A percentile compares a stretch with the other conserved stretches of the same genome.
These are phyloP conservation scores for Campaea margaritaria DNA, from an alignment of 2,888 invertebrate species.

Conservation along the genomic window DNA sequence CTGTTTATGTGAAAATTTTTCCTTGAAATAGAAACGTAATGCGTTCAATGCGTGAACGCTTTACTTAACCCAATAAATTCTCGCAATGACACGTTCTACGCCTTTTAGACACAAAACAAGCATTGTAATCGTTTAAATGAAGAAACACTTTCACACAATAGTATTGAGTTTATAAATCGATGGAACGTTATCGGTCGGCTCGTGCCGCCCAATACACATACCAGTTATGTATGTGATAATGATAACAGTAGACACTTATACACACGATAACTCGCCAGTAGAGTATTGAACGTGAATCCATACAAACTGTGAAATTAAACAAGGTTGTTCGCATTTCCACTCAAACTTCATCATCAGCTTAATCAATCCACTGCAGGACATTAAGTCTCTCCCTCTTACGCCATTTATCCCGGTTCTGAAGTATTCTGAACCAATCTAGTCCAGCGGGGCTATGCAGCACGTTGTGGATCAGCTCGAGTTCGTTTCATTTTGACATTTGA, in stretches of 20 bases:
- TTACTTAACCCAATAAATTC: not conserved
- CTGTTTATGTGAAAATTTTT: not conserved
- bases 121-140: constrained; percentile 23
- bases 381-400: no score
- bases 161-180: constrained; percentile 21
- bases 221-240: not conserved
- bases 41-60: not conserved
- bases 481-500: no score
- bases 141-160: constrained; percentile 29
- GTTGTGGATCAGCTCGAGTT: no score
- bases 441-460: no score
- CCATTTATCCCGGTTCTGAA: no score
- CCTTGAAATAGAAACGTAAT: not conserved
- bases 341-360: no score
- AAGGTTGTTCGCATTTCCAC: constrained; percentile 50
- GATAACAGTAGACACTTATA: not conserved
- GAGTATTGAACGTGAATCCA: constrained; percentile 35
- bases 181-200: constrained; percentile 12
- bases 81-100: not conserved
- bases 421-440: no score
- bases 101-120: constrained; percentile 13
- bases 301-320: constrained; percentile 43
- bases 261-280: not conserved
- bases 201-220: constrained; percentile 1
- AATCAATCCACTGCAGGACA: no score